Conservation (phyloP, 2,888 invertebrate genomes). For the Acrobasis suavella region DNA sequence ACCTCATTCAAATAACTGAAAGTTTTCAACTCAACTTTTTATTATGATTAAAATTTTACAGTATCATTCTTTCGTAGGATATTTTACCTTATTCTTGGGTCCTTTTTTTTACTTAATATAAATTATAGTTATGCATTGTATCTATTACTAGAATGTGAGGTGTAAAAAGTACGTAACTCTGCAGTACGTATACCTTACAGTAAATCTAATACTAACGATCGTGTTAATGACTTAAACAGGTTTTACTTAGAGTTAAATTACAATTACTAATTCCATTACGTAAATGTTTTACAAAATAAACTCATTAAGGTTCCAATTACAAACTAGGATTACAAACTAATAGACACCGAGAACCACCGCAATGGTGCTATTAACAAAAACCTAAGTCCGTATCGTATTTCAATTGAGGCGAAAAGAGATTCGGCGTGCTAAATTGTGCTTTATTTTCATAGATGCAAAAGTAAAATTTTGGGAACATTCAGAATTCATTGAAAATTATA, state of each 20-base stretch:
- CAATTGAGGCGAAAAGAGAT: slow-evolving; percentile 22
- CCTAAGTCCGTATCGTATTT: slow-evolving; percentile 21
- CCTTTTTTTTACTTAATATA: too few relatives aligned
- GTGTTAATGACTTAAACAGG: neutral
- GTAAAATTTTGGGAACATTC: neutral
- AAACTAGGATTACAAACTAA: slow-evolving; percentile 21
- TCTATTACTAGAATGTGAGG: too few relatives aligned
- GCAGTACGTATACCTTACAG: too few relatives aligned
- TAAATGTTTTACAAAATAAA: slow-evolving; percentile 20
- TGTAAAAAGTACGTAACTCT: too few relatives aligned
- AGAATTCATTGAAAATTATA: slow-evolving; percentile 42
- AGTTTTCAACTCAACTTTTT: slow-evolving; percentile 47
- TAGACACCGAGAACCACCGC: slow-evolving; percentile 20
- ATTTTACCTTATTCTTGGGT: neutral
- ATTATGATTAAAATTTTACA: slow-evolving; percentile 38
- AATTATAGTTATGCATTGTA: too few relatives aligned
- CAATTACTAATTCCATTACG: neutral
- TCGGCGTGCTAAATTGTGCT: slow-evolving; percentile 10
- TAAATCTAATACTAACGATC: neutral
- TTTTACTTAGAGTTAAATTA: neutral
- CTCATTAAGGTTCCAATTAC: slow-evolving; percentile 22
- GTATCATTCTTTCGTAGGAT: slow-evolving; percentile 13
- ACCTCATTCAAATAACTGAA: slow-evolving; percentile 56
- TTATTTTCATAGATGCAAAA: neutral
- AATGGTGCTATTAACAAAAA: slow-evolving; percentile 17